Conservation (phyloP, 2,113 vertebrate species). For the Seriola dumerili region DNA sequence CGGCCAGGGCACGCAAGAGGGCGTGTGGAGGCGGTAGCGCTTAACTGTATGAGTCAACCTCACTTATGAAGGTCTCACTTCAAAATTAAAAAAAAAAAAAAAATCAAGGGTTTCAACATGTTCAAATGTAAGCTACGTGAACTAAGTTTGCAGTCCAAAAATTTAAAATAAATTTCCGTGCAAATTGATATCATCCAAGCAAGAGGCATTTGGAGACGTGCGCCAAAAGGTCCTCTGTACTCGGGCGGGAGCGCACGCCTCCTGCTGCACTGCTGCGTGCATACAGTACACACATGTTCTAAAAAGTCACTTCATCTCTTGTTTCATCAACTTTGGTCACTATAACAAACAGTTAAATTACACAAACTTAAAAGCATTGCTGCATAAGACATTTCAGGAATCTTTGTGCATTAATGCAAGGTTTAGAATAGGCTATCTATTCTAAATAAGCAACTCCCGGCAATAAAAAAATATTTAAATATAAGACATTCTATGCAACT, state of each 20-base stretch:
- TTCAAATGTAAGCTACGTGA: too few relatives aligned
- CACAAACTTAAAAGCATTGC: neutral
- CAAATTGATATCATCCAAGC: neutral
- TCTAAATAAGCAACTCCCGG: neutral
- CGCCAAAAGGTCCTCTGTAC: neutral
- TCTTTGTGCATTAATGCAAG: neutral
- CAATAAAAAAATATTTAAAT: neutral
- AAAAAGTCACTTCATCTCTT: neutral
- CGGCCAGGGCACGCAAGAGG: neutral
- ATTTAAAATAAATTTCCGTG: neutral
- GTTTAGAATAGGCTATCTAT: too few relatives aligned
- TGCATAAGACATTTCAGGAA: neutral
- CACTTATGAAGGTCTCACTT: neutral
- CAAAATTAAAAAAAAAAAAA: too few relatives aligned
- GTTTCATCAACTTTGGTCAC: neutral
- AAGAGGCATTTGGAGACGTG: neutral
- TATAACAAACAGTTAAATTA: neutral
- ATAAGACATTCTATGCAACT: neutral
- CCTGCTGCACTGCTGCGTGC: neutral
- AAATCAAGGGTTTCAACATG: too few relatives aligned
- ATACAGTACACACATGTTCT: neutral
- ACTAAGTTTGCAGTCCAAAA: neutral
- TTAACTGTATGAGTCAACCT: slow-evolving; percentile 8
- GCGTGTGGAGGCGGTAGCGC: neutral
- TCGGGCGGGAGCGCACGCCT: neutral